Conservation (phyloP, 2,888 invertebrate genomes). For the Anoplius nigerrimus region DNA sequence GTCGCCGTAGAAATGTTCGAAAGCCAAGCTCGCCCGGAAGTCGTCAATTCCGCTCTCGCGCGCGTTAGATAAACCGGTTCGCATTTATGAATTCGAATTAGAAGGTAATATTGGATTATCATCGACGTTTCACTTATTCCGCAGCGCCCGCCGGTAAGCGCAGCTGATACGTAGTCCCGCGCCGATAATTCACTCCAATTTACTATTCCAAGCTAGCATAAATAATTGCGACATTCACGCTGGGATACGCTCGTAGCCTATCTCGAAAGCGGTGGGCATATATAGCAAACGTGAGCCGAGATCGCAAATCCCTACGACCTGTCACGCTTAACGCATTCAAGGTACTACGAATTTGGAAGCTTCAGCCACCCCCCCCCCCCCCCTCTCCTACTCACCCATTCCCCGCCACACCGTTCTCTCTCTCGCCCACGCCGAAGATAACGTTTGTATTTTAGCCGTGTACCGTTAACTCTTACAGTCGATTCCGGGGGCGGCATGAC, state of each 20-base stretch:
- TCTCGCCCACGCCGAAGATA: too few relatives aligned
- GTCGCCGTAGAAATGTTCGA: too few relatives aligned
- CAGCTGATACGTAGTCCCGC: conserved; percentile 33
- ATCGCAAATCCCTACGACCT: conserved; percentile 1
- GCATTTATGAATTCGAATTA: conserved; percentile 33
- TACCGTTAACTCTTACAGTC: too few relatives aligned
- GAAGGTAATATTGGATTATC: conserved; percentile 39
- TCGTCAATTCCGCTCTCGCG: too few relatives aligned
- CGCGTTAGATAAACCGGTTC: conserved; percentile 4
- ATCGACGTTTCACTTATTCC: conserved; percentile 40
- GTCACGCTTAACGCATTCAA: conserved; percentile 1
- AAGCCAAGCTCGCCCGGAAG: too few relatives aligned
- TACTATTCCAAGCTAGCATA: conserved; percentile 47
- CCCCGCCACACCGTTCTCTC: too few relatives aligned
- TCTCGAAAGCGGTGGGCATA: neutral
- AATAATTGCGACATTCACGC: conserved; percentile 40
- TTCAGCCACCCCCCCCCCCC: too few relatives aligned
- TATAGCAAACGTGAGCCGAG: neutral
- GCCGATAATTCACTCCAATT: conserved; percentile 50
- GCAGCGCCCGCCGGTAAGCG: conserved; percentile 21
- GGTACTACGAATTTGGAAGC: neutral
- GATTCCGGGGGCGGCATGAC: too few relatives aligned
- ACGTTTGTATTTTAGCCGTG: too few relatives aligned
- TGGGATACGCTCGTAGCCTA: conserved; percentile 22
- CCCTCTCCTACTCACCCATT: too few relatives aligned